Percentiles rank a stretch among this genome's conserved stretches.
Evolutionary conservation across 2,113 vertebrate genomes (phyloP).

Genomic region (Rhinoptilus africanus): DNA sequence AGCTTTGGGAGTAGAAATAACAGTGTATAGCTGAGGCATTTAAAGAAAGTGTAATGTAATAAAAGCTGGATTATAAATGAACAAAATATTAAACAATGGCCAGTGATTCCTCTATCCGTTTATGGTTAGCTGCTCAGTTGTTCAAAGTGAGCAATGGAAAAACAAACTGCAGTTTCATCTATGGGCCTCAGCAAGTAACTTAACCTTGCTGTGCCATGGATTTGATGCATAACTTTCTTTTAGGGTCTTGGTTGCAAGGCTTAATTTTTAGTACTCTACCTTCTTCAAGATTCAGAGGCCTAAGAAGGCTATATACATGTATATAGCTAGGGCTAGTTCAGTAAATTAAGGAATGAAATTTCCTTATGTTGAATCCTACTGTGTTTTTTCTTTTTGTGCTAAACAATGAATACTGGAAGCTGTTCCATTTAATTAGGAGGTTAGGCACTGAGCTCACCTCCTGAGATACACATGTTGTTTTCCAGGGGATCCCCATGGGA

Average conservation of each 20-base stretch:
- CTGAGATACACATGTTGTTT: neutral
- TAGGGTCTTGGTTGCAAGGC: neutral
- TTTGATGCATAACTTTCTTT: neutral
- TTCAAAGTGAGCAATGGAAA: neutral
- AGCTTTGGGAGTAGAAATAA: neutral
- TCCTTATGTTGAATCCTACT: neutral
- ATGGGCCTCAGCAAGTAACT: neutral
- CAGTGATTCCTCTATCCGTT: neutral
- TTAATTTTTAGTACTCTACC: neutral
- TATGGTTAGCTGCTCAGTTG: neutral
- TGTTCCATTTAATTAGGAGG: neutral
- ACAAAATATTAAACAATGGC: neutral
- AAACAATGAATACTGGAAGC: neutral
- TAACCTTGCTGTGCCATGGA: neutral
- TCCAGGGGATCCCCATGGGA: neutral
- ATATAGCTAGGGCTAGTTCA: neutral
- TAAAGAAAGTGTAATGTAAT: neutral
- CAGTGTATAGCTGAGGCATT: neutral
- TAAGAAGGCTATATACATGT: neutral
- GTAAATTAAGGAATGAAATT: neutral
- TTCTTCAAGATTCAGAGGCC: neutral
- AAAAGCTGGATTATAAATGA: neutral
- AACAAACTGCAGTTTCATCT: neutral
- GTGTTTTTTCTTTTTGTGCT: rapidly evolving
- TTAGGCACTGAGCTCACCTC: neutral